Conservation (phyloP, 2,888 invertebrate species). For the Halictus quadricinctus region DNA sequence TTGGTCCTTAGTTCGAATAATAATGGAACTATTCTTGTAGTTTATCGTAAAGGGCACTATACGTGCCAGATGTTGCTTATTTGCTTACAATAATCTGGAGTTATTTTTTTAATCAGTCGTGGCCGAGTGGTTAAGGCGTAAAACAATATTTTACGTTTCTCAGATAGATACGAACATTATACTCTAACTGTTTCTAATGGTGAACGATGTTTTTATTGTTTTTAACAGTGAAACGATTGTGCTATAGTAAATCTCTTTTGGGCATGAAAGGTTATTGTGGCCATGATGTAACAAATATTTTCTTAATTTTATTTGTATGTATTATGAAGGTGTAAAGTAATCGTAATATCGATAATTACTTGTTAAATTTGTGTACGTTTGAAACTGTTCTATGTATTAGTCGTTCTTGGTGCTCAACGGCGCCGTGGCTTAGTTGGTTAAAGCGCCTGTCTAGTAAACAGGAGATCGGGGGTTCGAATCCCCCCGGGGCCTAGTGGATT, state of each 20-base stretch:
- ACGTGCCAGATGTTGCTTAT: background rate
- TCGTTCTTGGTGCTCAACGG: slow-evolving; percentile 88
- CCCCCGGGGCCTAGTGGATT: slow-evolving; percentile 84
- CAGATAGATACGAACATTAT: background rate
- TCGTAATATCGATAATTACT: background rate
- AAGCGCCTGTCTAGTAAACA: slow-evolving; percentile 89
- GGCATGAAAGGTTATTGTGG: background rate
- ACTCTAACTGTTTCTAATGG: background rate
- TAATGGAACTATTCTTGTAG: background rate
- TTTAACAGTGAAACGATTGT: background rate
- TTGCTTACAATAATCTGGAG: background rate
- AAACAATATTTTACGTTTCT: no score
- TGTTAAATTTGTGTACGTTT: slow-evolving; percentile 68
- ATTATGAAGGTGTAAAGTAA: background rate
- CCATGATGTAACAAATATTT: background rate
- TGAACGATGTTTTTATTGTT: background rate
- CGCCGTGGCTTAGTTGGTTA: slow-evolving; percentile 92
- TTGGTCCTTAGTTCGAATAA: background rate
- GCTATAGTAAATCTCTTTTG: background rate
- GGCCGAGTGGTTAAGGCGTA: slow-evolving; percentile 95
- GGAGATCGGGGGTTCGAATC: slow-evolving; percentile 88
- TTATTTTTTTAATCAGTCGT: slow-evolving; percentile 87
- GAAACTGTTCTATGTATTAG: slow-evolving; percentile 90
- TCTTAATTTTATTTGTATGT: background rate
- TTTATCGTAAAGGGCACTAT: background rate